phyloP scores from a whole-genome alignment of 2,888 invertebrate species.

The Linyphia triangularis region DNA sequence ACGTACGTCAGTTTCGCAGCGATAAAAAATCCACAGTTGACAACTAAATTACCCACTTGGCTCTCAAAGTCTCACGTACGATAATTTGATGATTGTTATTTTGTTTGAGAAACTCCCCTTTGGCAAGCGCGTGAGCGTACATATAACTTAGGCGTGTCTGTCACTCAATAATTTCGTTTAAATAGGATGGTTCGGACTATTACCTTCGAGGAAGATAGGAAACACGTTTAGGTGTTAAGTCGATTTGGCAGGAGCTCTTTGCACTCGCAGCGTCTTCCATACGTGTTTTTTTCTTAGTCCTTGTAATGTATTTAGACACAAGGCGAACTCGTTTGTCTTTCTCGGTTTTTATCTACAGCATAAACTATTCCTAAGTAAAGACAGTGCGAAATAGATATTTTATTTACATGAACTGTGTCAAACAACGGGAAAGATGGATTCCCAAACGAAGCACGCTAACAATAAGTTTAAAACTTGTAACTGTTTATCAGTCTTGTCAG shows the following conservation, averaged over 20 bases:
- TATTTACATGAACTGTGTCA: not conserved
- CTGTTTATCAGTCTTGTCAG: too few relatives aligned
- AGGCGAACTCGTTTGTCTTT: constrained; percentile 9
- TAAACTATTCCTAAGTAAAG: not conserved
- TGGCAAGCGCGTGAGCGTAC: constrained; percentile 35
- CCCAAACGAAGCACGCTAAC: too few relatives aligned
- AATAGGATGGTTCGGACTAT: constrained; percentile 54
- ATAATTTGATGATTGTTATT: constrained; percentile 67
- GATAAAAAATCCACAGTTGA: constrained; percentile 63
- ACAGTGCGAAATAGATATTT: not conserved
- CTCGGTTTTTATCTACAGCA: not conserved
- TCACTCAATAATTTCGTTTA: constrained; percentile 56
- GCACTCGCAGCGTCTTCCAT: not conserved
- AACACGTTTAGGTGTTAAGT: constrained; percentile 41
- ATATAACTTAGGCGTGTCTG: constrained; percentile 59
- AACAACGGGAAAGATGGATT: not conserved
- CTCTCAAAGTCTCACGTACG: constrained; percentile 50
- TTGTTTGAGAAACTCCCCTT: constrained; percentile 36
- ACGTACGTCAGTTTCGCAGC: constrained; percentile 44
- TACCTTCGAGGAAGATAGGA: constrained; percentile 40
- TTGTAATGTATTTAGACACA: constrained; percentile 31
- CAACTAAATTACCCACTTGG: constrained; percentile 70
- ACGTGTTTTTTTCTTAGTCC: constrained; percentile 15
- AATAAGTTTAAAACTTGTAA: too few relatives aligned
- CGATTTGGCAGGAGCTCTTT: constrained; percentile 20